These are phyloP conservation scores for Muscicapa striata DNA, from an alignment of 2,797 vertebrate genomes.

Conservation along the genomic window DNA sequence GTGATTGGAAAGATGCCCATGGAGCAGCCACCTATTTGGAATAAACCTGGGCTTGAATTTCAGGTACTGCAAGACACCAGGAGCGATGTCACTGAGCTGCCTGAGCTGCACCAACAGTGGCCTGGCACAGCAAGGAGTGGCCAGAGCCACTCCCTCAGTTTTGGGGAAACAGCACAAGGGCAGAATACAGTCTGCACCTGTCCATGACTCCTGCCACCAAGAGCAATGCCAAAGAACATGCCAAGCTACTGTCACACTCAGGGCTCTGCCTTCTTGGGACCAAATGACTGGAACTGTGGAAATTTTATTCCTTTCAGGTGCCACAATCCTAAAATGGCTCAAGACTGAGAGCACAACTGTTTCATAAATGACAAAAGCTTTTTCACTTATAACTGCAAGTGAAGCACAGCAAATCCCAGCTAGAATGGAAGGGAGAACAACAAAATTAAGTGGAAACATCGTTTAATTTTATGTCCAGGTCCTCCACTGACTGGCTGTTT, in stretches of 20 bases:
- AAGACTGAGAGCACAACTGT: neutral
- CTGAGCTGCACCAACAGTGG: neutral
- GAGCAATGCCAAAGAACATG: neutral
- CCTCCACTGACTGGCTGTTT: neutral
- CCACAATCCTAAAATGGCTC: neutral
- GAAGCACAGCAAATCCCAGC: neutral
- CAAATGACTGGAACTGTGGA: neutral
- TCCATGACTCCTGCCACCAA: neutral
- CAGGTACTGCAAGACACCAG: neutral
- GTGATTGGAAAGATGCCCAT: neutral
- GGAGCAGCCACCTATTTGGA: neutral
- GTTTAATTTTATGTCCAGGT: neutral
- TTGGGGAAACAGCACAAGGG: neutral
- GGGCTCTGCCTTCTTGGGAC: neutral
- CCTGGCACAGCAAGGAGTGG: fast-evolving
- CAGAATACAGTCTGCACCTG: fast-evolving
- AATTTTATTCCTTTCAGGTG: neutral
- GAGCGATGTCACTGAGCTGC: neutral
- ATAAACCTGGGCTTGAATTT: neutral
- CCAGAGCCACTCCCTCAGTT: neutral
- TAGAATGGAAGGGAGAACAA: neutral
- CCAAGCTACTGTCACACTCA: neutral
- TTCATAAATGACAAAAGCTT: neutral
- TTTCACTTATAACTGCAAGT: neutral
- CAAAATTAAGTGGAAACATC: neutral